phyloP scores from a whole-genome alignment of 2,113 vertebrate genomes.

The Saguinus midas region DNA sequence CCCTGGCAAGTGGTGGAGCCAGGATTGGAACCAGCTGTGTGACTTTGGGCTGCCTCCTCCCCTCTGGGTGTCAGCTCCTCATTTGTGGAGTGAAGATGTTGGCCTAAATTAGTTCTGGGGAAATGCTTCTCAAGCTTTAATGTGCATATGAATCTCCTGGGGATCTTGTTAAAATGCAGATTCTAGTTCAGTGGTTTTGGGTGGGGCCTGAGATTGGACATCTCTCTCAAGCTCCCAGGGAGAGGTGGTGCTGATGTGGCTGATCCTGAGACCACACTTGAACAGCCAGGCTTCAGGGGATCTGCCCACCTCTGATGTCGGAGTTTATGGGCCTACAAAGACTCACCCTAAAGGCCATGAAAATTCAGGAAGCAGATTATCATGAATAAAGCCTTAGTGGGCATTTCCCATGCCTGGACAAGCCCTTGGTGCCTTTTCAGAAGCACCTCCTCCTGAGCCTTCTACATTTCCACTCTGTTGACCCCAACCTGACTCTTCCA shows the following conservation, averaged over 20 bases:
- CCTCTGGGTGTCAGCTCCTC: slow-evolving; percentile 5
- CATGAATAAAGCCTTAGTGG: not conserved
- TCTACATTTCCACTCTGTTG: not conserved
- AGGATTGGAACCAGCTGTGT: slow-evolving; percentile 21
- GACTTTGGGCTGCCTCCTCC: slow-evolving; percentile 35
- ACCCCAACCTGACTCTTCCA: not conserved
- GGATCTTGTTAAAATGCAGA: slow-evolving; percentile 50
- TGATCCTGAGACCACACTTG: not conserved
- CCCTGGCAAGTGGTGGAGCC: not conserved
- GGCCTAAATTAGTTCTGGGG: slow-evolving; percentile 46
- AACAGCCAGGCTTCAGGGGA: not conserved
- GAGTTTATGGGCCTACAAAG: slow-evolving; percentile 37
- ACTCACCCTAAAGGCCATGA: slow-evolving; percentile 52
- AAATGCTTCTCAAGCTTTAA: slow-evolving; percentile 26
- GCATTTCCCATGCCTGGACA: not conserved
- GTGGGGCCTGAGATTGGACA: slow-evolving; percentile 60
- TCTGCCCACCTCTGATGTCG: not conserved
- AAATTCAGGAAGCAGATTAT: slow-evolving; percentile 8
- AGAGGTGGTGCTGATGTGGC: not conserved
- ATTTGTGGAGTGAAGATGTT: slow-evolving; percentile 11
- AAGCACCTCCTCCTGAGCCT: not conserved
- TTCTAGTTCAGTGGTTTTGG: slow-evolving; percentile 17
- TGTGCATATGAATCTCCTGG: not conserved
- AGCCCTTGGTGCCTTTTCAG: not conserved
- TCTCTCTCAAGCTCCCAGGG: slow-evolving; percentile 34